Base-by-base conservation (phyloP, 2,797 vertebrate genomes). In the Heterohyrax brucei region DNA sequence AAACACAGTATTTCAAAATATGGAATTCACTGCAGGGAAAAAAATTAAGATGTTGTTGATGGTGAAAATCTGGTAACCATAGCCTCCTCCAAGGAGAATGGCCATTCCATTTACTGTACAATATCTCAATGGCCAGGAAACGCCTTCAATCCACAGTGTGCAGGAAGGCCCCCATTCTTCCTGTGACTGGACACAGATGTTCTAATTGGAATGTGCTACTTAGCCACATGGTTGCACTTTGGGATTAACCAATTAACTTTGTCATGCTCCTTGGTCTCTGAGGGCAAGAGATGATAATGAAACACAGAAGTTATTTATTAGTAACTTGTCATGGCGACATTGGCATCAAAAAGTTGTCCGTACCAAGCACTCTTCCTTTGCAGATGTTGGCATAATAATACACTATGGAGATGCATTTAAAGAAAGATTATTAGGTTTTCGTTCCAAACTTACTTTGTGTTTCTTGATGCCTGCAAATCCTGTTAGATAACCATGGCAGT, bases 381-480 rank as follows among this genome's bases (percentile, higher is more conserved):
- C 44, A 33, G 3, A 82, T 61, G 1, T 4, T 70, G 61, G 50
- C 28, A 72, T 59, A 73, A 79, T 48, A 61, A 56, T 76, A 64
- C 10, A 28, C 70, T 39, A 4, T 62, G 21, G n/a, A 82, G 10
- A 46, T 44, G 6, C 46, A 64, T 83, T 95, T 93, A 93, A 94
- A 90, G 64, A 73, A 93, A 93, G 46, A 53, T 77, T 70, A 87
- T 22, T 72, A 62, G n/a, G 33, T 9, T 10, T 82, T 85, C 24
- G 24, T 94, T 84, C 79, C 24, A 78, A 85, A 92, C 19, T 89
- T n/a, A 70, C 26, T 95, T 88, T 84, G 50, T 12, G 48, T 75
- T 89, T 73, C 5, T 87, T 70, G n/a, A 83, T 73, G 68, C 5
- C 30, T 50, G 75, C 61, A 89, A 89, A 82, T 64, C 79, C 59